These are phyloP conservation scores for Aphelenchoides besseyi DNA, from an alignment of 1,140 invertebrate species.

Conservation along the genomic window DNA sequence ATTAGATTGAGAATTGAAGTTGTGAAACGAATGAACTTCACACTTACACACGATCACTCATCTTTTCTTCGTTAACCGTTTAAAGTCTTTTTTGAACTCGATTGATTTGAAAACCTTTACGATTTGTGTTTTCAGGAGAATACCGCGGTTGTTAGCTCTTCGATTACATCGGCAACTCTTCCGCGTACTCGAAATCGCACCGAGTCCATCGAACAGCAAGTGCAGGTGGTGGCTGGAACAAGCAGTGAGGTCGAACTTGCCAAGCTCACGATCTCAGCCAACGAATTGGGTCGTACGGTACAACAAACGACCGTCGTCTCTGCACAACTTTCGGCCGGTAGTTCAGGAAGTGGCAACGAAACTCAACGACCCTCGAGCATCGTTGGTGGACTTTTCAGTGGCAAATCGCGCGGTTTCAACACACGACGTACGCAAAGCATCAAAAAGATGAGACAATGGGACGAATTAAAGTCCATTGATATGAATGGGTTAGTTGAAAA, in stretches of 20 bases:
- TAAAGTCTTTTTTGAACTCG: not conserved
- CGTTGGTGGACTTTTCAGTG: conserved; percentile 10
- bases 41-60: too few species aligned
- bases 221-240: conserved; percentile 17
- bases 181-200: conserved; percentile 38
- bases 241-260: conserved; percentile 6
- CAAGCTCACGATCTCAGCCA: not conserved
- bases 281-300: conserved; percentile 6
- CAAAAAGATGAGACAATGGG: conserved; percentile 71
- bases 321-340: conserved; percentile 18
- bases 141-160: not conserved
- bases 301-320: not conserved
- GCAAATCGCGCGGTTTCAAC: conserved; percentile 76
- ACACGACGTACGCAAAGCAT: conserved; percentile 84
- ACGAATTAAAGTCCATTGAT: conserved; percentile 67
- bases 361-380: conserved; percentile 13
- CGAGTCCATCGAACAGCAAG: conserved; percentile 15
- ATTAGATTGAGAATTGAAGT: too few species aligned
- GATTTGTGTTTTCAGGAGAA: conserved; percentile 27
- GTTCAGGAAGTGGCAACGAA: not conserved
- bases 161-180: conserved; percentile 33
- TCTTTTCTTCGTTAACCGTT: too few species aligned
- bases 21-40: too few species aligned
- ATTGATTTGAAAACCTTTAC: not conserved
- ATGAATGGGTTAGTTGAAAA: conserved; percentile 61